These are phyloP conservation scores for Helleia helle DNA, from an alignment of 2,888 invertebrate species.

Conservation along the genomic window DNA sequence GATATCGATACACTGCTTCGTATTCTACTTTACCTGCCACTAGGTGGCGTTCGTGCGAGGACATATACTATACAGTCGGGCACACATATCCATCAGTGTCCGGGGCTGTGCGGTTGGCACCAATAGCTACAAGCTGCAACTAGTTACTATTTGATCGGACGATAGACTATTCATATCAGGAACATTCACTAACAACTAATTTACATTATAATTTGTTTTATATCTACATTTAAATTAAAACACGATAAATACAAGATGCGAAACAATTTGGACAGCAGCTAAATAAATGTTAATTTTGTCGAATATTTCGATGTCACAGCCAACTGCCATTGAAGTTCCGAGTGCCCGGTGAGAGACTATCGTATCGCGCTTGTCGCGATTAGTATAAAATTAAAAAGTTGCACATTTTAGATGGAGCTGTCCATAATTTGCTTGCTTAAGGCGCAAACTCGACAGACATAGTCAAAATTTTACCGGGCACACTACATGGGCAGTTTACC, in stretches of 20 bases:
- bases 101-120: constrained; percentile 1
- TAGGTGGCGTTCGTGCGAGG: neutral
- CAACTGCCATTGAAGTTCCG: constrained; percentile 31
- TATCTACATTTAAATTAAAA: constrained; percentile 18
- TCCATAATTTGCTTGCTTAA: too few species aligned
- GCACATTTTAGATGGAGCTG: too few species aligned
- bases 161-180: constrained; percentile 36
- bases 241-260: constrained; percentile 3
- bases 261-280: constrained; percentile 10
- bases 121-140: constrained; percentile 14
- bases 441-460: too few species aligned
- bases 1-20: neutral
- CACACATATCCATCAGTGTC: too few species aligned
- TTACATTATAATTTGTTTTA: constrained; percentile 34
- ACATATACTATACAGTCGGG: neutral
- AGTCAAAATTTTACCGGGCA: too few species aligned
- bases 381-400: too few species aligned
- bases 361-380: too few species aligned
- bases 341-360: too few species aligned
- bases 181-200: constrained; percentile 45
- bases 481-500: too few species aligned
- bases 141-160: constrained; percentile 36
- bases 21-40: neutral
- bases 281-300: constrained; percentile 21
- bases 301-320: constrained; percentile 26